Evolutionary conservation across 2,888 invertebrate genomes (phyloP), one percentile per base, ranked within the genome.

Genomic region (Euclidia mi): DNA sequence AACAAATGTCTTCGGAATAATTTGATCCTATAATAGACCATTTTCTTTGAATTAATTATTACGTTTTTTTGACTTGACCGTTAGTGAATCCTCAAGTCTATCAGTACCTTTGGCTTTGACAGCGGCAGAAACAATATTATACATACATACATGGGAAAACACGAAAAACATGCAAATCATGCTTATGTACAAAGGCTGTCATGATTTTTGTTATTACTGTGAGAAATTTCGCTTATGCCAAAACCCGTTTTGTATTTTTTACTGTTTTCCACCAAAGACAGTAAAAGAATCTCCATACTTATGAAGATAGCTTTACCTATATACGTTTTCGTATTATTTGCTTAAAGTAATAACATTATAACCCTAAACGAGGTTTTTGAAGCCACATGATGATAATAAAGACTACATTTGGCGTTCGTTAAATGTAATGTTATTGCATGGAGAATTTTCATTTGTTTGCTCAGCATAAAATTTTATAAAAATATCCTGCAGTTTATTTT

Each of bases 121-220:
- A 31, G 17, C 10, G 18, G 6, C n/a, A 11, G 29, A 38, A 31
- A 32, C 40, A 48, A 47, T 48, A 12, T 20, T 14, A 32, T 31
- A 12, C 40, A 31, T 48, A 29, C 14, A 12, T 31, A 18, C 10
- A 34, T 15, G 38, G 12, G 10, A 20, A 17, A n/a, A 25, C 32
- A 6, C 37, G 17, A 20, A 41, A 48, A 20, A 48, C 7, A 40
- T 41, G 25, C 25, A 48, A 48, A 41, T 48, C 7, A 14, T 25
- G 25, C 32, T 45, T 11, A 35, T 35, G 35, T 35, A 35, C 4
- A 25, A 25, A 14, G 38, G 31, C 29, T 10, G 14, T 15, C 40
- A 34, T 20, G 20, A 48, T 48, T 48, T 48, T 25, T 41, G 25
- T 25, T 41, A 48, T 41, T 25, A 14, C 40, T 41, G 10, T 0